These are phyloP conservation scores for Eubucco bourcierii DNA, from an alignment of 2,113 vertebrate genomes.

Conservation along the genomic window DNA sequence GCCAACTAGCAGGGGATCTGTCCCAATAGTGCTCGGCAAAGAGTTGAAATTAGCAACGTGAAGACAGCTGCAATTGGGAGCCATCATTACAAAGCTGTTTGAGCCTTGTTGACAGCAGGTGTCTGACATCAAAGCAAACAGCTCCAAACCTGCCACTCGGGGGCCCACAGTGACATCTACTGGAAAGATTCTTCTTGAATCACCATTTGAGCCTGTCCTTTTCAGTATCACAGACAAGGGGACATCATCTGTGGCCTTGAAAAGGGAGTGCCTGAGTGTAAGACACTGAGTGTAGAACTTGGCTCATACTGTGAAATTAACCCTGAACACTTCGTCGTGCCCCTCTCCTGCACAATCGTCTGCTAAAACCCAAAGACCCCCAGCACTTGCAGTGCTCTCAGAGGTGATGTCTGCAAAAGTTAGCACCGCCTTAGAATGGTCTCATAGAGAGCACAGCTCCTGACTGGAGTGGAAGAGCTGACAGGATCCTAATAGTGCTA, in stretches of 20 bases:
- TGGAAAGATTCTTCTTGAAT: slow-evolving; percentile 6
- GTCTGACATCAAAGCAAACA: not conserved
- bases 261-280: not conserved
- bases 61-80: slow-evolving; percentile 43
- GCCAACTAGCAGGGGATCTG: slow-evolving; percentile 38
- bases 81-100: slow-evolving; percentile 1
- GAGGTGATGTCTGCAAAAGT: not conserved
- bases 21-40: not conserved
- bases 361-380: not conserved
- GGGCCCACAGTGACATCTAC: slow-evolving; percentile 76
- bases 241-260: not conserved
- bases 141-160: not conserved
- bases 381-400: not conserved
- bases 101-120: slow-evolving; percentile 6
- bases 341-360: not conserved
- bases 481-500: slow-evolving; percentile 4
- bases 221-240: not conserved
- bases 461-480: not conserved
- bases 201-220: not conserved
- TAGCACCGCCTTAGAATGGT: not conserved
- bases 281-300: not conserved
- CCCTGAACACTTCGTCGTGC: not conserved
- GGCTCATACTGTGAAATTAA: not conserved
- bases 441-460: not conserved
- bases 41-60: slow-evolving; percentile 46